These are phyloP conservation scores for Microcebus jonahi DNA, from an alignment of 2,113 vertebrate species.

Conservation along the genomic window DNA sequence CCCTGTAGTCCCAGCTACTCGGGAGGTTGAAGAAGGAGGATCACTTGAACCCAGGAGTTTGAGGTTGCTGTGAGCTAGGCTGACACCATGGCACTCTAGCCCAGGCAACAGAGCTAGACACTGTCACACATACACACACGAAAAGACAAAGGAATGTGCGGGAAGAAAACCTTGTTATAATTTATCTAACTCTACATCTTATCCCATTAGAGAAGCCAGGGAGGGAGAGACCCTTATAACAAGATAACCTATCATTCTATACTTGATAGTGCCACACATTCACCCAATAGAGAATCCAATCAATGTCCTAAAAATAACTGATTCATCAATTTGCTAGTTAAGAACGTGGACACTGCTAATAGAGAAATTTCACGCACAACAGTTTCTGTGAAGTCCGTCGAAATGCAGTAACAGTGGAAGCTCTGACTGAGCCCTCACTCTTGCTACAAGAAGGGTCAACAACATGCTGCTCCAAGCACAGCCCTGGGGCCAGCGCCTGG, in stretches of 20 bases:
- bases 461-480: rapidly evolving
- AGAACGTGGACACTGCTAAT: neutral
- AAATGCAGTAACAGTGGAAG: neutral
- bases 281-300: neutral
- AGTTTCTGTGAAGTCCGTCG: neutral
- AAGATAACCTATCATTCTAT: neutral
- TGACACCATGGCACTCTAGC: too few species aligned
- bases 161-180: neutral
- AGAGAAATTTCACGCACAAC: neutral
- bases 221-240: neutral
- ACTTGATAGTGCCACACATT: neutral
- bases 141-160: too few species aligned
- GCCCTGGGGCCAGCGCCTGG: neutral
- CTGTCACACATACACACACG: too few species aligned
- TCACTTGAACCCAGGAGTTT: too few species aligned
- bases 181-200: neutral
- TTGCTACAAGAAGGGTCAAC: neutral
- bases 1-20: too few species aligned
- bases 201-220: neutral
- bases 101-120: too few species aligned
- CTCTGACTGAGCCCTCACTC: neutral
- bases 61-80: too few species aligned
- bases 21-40: too few species aligned
- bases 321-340: neutral
- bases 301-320: neutral